phyloP scores from a whole-genome alignment of 2,797 vertebrate genomes.

The Trachops cirrhosus region DNA sequence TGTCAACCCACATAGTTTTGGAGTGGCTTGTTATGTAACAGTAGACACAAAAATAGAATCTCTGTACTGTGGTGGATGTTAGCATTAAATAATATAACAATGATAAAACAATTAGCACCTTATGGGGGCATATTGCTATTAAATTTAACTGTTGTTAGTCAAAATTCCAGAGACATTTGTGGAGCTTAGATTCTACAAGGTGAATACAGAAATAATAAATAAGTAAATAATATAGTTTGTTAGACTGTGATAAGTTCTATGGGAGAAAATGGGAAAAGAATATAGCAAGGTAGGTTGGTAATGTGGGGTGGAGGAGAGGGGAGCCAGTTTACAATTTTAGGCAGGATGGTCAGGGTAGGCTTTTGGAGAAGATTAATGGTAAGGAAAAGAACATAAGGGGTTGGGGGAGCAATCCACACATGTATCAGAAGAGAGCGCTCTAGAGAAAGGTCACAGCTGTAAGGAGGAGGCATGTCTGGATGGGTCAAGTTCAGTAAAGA shows the following conservation, averaged over 20 bases:
- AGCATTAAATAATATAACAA: not conserved
- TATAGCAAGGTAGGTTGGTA: not conserved
- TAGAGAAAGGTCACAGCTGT: not conserved
- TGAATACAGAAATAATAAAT: not conserved
- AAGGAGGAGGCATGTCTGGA: not conserved
- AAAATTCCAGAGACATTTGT: not conserved
- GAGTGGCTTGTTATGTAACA: not conserved
- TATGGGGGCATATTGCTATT: not conserved
- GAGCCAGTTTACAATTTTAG: not conserved
- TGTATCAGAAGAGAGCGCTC: not conserved
- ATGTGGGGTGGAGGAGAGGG: not conserved
- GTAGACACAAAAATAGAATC: not conserved
- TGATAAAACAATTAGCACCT: not conserved
- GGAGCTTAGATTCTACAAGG: not conserved
- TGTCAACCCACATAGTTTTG: not conserved
- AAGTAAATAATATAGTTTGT: not conserved
- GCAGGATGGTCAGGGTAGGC: not conserved
- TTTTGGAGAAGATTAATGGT: not conserved
- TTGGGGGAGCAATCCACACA: not conserved
- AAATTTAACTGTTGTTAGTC: not conserved
- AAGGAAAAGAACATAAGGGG: not conserved
- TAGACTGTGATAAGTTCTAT: not conserved
- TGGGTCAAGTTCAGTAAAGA: not conserved
- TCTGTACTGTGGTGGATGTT: not conserved
- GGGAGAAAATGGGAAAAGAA: not conserved